These are phyloP conservation scores for Lophius americanus DNA, from an alignment of 2,797 vertebrate species.

Conservation along the genomic window DNA sequence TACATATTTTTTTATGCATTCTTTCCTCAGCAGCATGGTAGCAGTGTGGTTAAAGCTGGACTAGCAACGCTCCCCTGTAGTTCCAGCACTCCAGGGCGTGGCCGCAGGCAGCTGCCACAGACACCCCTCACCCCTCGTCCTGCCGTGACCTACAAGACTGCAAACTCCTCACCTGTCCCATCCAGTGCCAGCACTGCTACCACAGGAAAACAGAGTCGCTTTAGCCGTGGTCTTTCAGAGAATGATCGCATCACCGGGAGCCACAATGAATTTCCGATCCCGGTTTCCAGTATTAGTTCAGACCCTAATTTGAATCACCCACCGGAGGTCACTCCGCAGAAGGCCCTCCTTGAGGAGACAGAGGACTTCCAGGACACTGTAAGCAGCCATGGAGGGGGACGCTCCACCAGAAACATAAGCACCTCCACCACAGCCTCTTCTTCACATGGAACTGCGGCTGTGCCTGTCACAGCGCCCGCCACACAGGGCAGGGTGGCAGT, in stretches of 20 bases:
- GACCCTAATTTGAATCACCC: conserved; percentile 88
- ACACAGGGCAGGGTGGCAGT: conserved; percentile 86
- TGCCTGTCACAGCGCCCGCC: conserved; percentile 72
- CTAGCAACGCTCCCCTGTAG: conserved; percentile 85
- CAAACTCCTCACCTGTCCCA: conserved; percentile 90
- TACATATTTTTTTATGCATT: neutral
- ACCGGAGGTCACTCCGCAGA: conserved; percentile 64
- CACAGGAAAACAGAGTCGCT: conserved; percentile 75
- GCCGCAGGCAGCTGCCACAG: conserved; percentile 95
- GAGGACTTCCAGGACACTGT: conserved; percentile 92
- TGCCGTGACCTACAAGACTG: conserved; percentile 94
- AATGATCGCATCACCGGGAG: conserved; percentile 84
- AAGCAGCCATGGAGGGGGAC: conserved; percentile 87
- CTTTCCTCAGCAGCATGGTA: conserved; percentile 82
- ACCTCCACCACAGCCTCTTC: conserved; percentile 68
- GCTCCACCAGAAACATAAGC: conserved; percentile 85
- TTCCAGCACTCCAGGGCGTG: conserved; percentile 88
- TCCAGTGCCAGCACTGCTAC: conserved; percentile 64
- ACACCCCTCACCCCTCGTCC: conserved; percentile 96
- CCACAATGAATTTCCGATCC: conserved; percentile 74
- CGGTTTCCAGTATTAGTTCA: conserved; percentile 87
- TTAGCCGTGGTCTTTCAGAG: conserved; percentile 92
- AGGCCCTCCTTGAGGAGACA: conserved; percentile 79
- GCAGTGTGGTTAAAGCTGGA: conserved; percentile 85
- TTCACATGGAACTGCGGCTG: conserved; percentile 69